phyloP scores from a whole-genome alignment of 2,888 invertebrate species.

The Acrocyrtus sp. region DNA sequence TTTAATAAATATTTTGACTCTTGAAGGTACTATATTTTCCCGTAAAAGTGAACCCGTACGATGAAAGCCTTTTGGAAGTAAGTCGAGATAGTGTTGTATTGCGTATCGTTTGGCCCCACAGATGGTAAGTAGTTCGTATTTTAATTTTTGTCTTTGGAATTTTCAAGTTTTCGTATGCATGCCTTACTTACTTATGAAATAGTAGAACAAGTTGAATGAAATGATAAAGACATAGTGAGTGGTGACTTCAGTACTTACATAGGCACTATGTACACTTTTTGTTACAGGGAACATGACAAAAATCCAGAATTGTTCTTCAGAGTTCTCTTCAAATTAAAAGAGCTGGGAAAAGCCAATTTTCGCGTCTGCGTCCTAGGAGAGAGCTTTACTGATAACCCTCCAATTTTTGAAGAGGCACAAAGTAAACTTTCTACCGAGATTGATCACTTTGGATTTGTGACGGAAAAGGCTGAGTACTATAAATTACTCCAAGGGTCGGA shows the following conservation, averaged over 20 bases:
- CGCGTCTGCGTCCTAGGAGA: constrained; percentile 74
- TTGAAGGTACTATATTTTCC: constrained; percentile 75
- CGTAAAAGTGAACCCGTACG: constrained; percentile 67
- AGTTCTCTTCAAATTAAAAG: constrained; percentile 69
- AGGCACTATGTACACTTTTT: background rate
- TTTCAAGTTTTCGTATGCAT: background rate
- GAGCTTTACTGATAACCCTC: constrained; percentile 72
- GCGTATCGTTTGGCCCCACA: constrained; percentile 77
- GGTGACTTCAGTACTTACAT: too few species aligned
- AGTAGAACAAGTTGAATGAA: too few species aligned
- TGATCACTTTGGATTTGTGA: constrained; percentile 72
- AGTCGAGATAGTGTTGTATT: constrained; percentile 67
- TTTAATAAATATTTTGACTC: too few species aligned
- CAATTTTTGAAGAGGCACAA: constrained; percentile 71
- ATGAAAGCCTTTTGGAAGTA: too few species aligned
- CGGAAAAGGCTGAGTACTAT: constrained; percentile 71
- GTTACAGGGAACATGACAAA: constrained; percentile 78
- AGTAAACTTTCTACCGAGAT: constrained; percentile 69
- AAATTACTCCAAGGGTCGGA: constrained; percentile 71
- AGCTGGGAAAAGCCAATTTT: constrained; percentile 70
- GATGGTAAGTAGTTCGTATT: constrained; percentile 69
- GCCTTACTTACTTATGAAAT: too few species aligned
- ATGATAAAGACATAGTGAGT: too few species aligned
- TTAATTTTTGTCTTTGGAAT: constrained; percentile 1
- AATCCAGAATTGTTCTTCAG: constrained; percentile 75